Evolutionary conservation across 2,888 invertebrate genomes (phyloP).

Genomic region (Eupithecia subumbrata): DNA sequence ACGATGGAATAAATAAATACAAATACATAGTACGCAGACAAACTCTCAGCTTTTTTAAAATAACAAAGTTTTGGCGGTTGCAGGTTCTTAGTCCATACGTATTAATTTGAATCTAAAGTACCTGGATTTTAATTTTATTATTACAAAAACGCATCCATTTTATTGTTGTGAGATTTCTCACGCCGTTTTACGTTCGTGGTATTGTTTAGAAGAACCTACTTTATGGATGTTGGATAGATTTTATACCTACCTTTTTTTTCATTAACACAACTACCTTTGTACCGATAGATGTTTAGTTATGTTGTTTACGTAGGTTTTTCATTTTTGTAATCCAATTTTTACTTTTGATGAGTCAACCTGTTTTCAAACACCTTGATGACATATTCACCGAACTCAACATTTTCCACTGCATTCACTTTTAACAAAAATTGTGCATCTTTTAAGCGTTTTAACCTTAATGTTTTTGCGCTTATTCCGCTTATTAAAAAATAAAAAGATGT

Average conservation of each 20-base stretch:
- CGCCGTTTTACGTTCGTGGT: background rate
- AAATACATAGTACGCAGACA: no score
- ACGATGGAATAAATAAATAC: no score
- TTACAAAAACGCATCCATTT: slow-evolving; percentile 3
- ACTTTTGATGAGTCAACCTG: background rate
- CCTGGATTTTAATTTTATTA: background rate
- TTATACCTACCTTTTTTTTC: background rate
- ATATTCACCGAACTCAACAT: background rate
- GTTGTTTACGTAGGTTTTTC: background rate
- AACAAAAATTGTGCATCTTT: background rate
- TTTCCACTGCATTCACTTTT: background rate
- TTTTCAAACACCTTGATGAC: background rate
- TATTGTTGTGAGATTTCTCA: background rate
- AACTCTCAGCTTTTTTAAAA: no score
- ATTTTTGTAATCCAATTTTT: background rate
- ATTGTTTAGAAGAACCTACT: background rate
- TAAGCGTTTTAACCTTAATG: background rate
- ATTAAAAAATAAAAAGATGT: no score
- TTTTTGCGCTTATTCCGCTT: background rate
- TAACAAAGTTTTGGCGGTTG: no score
- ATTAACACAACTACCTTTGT: background rate
- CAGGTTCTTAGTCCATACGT: no score
- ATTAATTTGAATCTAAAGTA: background rate
- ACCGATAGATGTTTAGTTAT: background rate
- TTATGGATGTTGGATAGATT: background rate